phyloP scores from a whole-genome alignment of 2,888 invertebrate species.

The Amiota mariae region DNA sequence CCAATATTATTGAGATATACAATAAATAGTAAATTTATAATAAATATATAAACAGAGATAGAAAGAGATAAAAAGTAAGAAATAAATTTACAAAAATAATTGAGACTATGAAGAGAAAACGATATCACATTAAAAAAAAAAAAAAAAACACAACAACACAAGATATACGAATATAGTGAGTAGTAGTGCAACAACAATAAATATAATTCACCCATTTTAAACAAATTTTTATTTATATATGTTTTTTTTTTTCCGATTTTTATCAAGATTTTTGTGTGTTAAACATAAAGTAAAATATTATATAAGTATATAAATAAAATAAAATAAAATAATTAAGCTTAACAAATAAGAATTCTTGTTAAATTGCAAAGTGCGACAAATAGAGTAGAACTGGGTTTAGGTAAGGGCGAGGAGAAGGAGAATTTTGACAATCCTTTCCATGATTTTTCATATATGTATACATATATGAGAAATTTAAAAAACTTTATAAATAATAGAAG shows the following conservation, averaged over 20 bases:
- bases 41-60: slow-evolving; percentile 32
- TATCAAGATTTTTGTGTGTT: too few species aligned
- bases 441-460: too few species aligned
- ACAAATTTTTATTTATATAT: too few species aligned
- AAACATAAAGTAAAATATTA: slow-evolving; percentile 8
- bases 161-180: neutral
- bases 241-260: too few species aligned
- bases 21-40: neutral
- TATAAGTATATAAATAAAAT: too few species aligned
- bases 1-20: slow-evolving; percentile 31
- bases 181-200: slow-evolving; percentile 21
- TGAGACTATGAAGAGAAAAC: neutral
- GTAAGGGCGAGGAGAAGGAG: too few species aligned
- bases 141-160: neutral
- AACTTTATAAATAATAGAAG: too few species aligned
- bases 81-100: neutral
- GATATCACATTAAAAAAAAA: neutral
- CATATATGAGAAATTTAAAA: too few species aligned
- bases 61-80: slow-evolving; percentile 19
- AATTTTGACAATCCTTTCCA: too few species aligned
- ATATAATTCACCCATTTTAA: neutral
- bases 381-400: too few species aligned
- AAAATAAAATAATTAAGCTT: neutral
- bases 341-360: neutral
- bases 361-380: too few species aligned